Percentiles rank a stretch among this genome's conserved stretches.
phyloP scores from a whole-genome alignment of 2,888 invertebrate species.

The Leuctra nigra region DNA sequence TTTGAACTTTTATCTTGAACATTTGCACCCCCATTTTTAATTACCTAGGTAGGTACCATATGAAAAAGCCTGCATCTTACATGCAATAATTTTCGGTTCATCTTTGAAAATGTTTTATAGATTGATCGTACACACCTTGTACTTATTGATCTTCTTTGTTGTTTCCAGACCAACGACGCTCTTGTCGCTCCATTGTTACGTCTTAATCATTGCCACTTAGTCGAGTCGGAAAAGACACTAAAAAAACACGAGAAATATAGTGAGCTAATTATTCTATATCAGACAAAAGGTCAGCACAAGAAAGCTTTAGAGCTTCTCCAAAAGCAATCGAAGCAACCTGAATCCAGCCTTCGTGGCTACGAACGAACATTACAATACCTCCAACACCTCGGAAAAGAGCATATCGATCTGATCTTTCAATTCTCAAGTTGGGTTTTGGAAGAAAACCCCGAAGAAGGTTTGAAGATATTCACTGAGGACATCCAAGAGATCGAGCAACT shows the following conservation, averaged over 20 bases:
- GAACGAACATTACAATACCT: conserved; percentile 85
- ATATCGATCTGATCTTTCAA: conserved; percentile 85
- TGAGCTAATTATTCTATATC: conserved; percentile 92
- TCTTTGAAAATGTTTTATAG: not conserved
- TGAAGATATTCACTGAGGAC: conserved; percentile 84
- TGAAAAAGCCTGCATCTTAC: no score
- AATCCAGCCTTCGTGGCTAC: conserved; percentile 70
- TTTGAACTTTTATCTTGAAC: no score
- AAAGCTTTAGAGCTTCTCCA: conserved; percentile 84
- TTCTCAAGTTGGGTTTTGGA: conserved; percentile 90
- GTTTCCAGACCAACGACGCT: conserved; percentile 86
- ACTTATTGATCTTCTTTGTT: not conserved
- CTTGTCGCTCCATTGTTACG: conserved; percentile 86
- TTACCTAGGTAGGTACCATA: no score
- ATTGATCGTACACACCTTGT: not conserved
- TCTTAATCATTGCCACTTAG: conserved; percentile 85
- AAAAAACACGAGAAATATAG: conserved; percentile 81
- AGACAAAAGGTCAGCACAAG: conserved; percentile 86
- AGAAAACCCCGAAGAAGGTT: conserved; percentile 80
- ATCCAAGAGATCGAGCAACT: conserved; percentile 80
- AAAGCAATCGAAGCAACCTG: conserved; percentile 65
- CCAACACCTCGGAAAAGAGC: conserved; percentile 75
- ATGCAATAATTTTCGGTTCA: no score
- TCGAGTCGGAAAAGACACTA: conserved; percentile 87
- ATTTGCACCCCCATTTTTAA: no score